Evolutionary conservation across 2,888 invertebrate species (phyloP).

Genomic region (Epirrhoe tristata): DNA sequence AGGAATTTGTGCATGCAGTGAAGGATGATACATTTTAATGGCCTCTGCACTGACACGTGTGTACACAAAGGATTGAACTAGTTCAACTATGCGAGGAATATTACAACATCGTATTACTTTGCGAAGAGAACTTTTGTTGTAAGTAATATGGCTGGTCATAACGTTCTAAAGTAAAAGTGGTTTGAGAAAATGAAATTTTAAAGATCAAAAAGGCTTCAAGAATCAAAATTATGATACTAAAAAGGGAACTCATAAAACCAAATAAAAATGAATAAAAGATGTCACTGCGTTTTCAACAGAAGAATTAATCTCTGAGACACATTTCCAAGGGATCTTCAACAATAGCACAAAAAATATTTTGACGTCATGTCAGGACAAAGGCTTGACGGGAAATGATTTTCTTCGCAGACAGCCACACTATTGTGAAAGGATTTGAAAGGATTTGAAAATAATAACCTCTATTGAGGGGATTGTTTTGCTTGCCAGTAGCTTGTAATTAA

Average conservation of each 20-base stretch:
- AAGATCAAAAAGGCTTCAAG: not conserved
- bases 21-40: constrained; percentile 35
- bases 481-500: constrained; percentile 20
- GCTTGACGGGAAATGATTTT: constrained; percentile 75
- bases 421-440: constrained; percentile 80
- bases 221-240: not conserved
- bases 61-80: constrained; percentile 22
- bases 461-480: constrained; percentile 26
- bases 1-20: constrained; percentile 22
- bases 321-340: constrained; percentile 30
- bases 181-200: not conserved
- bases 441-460: too few species aligned
- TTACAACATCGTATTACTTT: not conserved
- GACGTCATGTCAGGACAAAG: constrained; percentile 70
- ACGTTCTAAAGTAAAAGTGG: not conserved
- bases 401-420: constrained; percentile 71
- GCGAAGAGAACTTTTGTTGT: not conserved
- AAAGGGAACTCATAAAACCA: too few species aligned
- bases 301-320: not conserved
- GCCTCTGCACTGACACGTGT: constrained; percentile 24
- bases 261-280: not conserved
- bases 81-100: constrained; percentile 18
- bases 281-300: not conserved
- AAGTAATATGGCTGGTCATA: too few species aligned
- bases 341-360: constrained; percentile 60